Base-by-base conservation (phyloP, 2,797 vertebrate genomes). In the Onychomys torridus region DNA sequence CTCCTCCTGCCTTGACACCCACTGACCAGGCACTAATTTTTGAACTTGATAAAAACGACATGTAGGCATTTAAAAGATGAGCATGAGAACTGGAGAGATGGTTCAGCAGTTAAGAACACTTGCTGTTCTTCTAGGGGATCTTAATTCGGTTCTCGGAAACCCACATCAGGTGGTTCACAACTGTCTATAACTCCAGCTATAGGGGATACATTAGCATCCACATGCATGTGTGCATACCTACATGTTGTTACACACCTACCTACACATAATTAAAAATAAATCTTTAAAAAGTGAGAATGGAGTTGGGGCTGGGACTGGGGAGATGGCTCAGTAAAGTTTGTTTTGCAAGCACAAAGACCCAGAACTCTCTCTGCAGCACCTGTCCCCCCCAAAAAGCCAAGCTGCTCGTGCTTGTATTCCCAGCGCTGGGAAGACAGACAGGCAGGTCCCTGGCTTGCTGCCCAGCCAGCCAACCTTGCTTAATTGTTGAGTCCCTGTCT, bases 1-100 rank as follows among this genome's bases (percentile, higher is more conserved):
- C 29, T 59, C 40, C 37, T 37, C 8, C 43, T 65, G 69, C 55
- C 73, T 90, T 73, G n/a, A 84, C 59, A 67, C 92, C 40, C 19
- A 57, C 6, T 17, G 37, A n/a, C 61, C 5, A 32, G 63, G 67
- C 77, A 87, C 27, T 59, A 88, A 71, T 40, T 90, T 96, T 95
- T 84, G 43, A 96, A 81, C 34, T 59, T 96, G 55, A 65, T 61
- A 71, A 95, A 94, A 85, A 89, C 86, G 71, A 21, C 77, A 77
- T 34, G 52, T 12, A 61, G 49, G 27, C 19, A 85, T 75, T 95
- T 88, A 67, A 49, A 65, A 63, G 14, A 86, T 71, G 65, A 52
- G 29, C 10, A 55, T 27, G 65, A 11, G 82, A 23, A 29, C 16
- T 21, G 40, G 40, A 46, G 82, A 84, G 82, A 21, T 34, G 16